These are phyloP conservation scores for Lindbergichthys nudifrons DNA, from an alignment of 2,797 vertebrate species.

Conservation along the genomic window DNA sequence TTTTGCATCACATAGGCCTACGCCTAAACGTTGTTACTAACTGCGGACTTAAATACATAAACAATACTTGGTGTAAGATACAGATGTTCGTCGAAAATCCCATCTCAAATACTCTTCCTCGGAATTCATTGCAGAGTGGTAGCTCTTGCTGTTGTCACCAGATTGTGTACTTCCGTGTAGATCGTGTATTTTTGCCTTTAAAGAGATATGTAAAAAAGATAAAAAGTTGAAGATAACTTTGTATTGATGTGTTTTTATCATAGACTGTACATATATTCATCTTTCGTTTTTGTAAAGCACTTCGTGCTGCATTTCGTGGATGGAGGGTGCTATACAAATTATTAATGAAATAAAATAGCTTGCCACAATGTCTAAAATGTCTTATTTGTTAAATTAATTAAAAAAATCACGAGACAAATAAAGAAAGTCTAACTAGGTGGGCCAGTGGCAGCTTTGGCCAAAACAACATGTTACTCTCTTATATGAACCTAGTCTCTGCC, in stretches of 20 bases:
- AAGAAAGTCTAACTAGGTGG: not conserved
- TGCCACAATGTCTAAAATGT: not conserved
- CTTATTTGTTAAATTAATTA: not conserved
- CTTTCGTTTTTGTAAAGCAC: too few relatives aligned
- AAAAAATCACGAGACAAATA: not conserved
- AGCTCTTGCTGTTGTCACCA: not conserved
- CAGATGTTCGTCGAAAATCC: not conserved
- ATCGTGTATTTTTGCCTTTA: not conserved
- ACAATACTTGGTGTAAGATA: not conserved
- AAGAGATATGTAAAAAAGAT: too few relatives aligned
- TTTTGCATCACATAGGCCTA: fast-evolving
- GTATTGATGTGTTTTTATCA: too few relatives aligned
- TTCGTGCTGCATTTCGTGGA: too few relatives aligned
- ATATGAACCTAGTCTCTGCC: not conserved
- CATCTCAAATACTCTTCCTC: not conserved
- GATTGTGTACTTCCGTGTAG: not conserved
- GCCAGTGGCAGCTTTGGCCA: not conserved
- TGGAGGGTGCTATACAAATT: too few relatives aligned
- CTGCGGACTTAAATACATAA: not conserved
- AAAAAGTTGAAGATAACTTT: too few relatives aligned
- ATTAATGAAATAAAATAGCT: not conserved
- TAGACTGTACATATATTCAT: too few relatives aligned
- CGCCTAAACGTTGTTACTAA: fast-evolving
- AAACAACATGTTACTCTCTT: not conserved
- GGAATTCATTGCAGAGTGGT: not conserved